A percentile compares a stretch with the other conserved stretches of the same genome.
Evolutionary conservation across 2,888 invertebrate genomes (phyloP).

Genomic region (Synanthedon vespiformis): DNA sequence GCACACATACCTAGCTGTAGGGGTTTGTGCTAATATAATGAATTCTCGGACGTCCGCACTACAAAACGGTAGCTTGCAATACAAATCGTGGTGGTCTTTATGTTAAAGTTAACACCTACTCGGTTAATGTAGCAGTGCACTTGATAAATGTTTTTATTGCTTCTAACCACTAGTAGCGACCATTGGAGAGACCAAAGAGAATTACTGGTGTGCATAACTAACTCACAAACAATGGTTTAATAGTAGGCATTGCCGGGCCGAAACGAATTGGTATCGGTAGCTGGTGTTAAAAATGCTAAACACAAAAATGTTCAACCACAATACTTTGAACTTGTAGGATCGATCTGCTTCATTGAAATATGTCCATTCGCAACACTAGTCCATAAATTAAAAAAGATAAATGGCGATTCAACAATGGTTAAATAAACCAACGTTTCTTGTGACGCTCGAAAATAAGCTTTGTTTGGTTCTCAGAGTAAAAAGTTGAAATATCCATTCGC

Average conservation of each 20-base stretch:
- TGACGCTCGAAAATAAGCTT: conserved; percentile 56
- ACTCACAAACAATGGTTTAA: conserved; percentile 48
- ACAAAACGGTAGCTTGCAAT: conserved; percentile 28
- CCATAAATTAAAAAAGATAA: conserved; percentile 67
- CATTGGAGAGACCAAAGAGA: conserved; percentile 45
- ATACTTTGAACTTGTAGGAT: neutral
- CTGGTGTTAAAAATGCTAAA: conserved; percentile 12
- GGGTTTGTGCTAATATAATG: conserved; percentile 7
- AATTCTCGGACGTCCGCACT: conserved; percentile 25
- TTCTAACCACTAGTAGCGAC: conserved; percentile 37
- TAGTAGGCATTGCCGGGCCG: conserved; percentile 32
- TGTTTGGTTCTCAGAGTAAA: conserved; percentile 46
- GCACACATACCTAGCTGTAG: neutral
- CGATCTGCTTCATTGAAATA: conserved; percentile 39
- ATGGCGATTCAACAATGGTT: conserved; percentile 62
- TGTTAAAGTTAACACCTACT: conserved; percentile 44
- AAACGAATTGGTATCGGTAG: conserved; percentile 44
- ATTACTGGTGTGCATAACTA: conserved; percentile 48
- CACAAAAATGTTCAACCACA: conserved; percentile 9
- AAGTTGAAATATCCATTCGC: conserved; percentile 53
- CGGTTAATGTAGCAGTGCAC: conserved; percentile 16
- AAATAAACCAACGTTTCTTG: conserved; percentile 61
- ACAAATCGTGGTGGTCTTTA: conserved; percentile 45
- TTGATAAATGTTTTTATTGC: conserved; percentile 51
- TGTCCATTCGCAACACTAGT: conserved; percentile 56